Evolutionary conservation across 2,113 vertebrate genomes (phyloP).

Genomic region (Syngnathus floridae): DNA sequence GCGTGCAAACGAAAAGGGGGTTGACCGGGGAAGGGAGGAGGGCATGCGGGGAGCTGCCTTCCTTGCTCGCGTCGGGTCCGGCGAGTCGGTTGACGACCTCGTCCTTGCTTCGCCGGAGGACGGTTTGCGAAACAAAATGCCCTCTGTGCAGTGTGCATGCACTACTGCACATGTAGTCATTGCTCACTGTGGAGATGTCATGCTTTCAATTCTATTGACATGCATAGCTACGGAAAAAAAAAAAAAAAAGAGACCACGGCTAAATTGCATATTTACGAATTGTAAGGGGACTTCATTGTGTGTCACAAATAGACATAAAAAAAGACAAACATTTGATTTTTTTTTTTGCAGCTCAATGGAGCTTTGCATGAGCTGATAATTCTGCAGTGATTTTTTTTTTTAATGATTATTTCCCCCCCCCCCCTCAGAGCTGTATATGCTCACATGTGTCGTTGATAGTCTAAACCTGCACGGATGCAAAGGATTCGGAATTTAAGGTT

Average conservation of each 20-base stretch:
- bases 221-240: not conserved
- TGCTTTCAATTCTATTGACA: not conserved
- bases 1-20: not conserved
- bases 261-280: not conserved
- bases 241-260: not conserved
- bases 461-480: not conserved
- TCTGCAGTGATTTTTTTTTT: not conserved
- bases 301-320: not conserved
- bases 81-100: slow-evolving; percentile 45
- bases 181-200: not conserved
- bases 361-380: not conserved
- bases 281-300: not conserved
- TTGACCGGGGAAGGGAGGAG: not conserved
- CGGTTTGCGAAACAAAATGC: slow-evolving; percentile 6
- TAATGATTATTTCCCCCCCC: no score
- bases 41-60: not conserved
- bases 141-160: slow-evolving; percentile 12
- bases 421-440: not conserved
- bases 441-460: not conserved
- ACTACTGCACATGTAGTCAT: slow-evolving; percentile 18
- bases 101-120: slow-evolving; percentile 40
- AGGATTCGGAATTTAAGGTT: not conserved
- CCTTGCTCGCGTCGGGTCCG: slow-evolving; percentile 16
- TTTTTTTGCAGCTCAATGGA: not conserved
- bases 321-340: not conserved